A percentile compares a stretch with the other conserved stretches of the same genome.
Conservation (phyloP, 1,140 invertebrate genomes). For the Drosophila arawakana region DNA sequence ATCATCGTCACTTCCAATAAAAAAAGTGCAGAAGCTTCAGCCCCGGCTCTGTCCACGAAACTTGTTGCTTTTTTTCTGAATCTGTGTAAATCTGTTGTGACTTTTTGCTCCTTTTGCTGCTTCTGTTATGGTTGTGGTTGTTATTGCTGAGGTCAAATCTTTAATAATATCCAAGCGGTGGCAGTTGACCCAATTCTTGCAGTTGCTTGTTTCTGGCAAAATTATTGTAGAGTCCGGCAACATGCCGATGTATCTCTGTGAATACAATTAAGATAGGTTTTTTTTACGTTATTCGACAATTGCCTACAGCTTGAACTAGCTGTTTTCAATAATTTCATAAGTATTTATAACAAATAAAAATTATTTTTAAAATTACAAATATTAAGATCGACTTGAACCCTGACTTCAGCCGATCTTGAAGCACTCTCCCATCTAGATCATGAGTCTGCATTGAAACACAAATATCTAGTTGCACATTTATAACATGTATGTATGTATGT, state of each 20-base stretch:
- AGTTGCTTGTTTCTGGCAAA: conserved; percentile 17
- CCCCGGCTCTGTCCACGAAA: background rate
- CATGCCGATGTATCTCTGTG: conserved; percentile 49
- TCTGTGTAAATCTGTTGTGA: too few species aligned
- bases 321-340: too few species aligned
- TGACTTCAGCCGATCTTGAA: too few species aligned
- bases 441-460: too few species aligned
- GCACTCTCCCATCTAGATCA: too few species aligned
- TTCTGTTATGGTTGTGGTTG: background rate
- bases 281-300: background rate
- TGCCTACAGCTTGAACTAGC: too few species aligned
- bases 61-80: background rate
- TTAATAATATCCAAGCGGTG: conserved; percentile 2
- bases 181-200: conserved; percentile 23
- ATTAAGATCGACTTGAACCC: too few species aligned
- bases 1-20: background rate
- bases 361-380: too few species aligned
- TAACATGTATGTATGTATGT: too few species aligned
- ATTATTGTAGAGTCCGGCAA: conserved; percentile 18
- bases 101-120: too few species aligned
- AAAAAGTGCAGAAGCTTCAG: background rate
- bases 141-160: background rate
- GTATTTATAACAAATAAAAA: too few species aligned
- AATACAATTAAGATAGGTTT: conserved; percentile 3
- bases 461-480: too few species aligned